These are phyloP conservation scores for Eolophus roseicapilla DNA, from an alignment of 2,113 vertebrate genomes.

Conservation along the genomic window DNA sequence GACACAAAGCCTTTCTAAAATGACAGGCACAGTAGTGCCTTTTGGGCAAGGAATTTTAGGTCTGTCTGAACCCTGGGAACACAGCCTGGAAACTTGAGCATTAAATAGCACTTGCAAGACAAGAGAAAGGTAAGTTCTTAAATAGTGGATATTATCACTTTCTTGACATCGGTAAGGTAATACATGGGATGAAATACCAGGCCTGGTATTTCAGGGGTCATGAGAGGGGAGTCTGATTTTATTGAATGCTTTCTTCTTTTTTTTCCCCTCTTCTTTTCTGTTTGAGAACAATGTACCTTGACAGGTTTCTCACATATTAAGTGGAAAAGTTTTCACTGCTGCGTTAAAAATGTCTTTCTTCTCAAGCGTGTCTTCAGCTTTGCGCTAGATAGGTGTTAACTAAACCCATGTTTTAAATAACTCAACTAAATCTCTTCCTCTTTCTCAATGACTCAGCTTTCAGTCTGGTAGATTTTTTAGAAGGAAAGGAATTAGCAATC, in stretches of 20 bases:
- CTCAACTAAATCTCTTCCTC: neutral
- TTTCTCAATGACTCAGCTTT: constrained; percentile 50
- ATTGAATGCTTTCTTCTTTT: neutral
- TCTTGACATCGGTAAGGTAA: neutral
- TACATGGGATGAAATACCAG: neutral
- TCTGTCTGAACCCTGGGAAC: neutral
- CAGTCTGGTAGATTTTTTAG: neutral
- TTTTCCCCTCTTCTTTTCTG: neutral
- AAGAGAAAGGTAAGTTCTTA: neutral
- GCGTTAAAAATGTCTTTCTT: constrained; percentile 22
- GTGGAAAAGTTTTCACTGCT: neutral
- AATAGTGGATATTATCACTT: neutral
- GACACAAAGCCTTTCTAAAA: neutral
- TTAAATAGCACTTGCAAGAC: neutral
- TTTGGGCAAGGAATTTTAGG: neutral
- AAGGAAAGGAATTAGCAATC: neutral
- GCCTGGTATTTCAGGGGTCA: neutral
- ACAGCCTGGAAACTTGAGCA: neutral
- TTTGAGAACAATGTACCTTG: neutral
- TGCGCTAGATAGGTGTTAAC: neutral
- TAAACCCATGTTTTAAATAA: constrained; percentile 27
- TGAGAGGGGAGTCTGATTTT: neutral
- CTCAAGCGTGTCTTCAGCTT: neutral
- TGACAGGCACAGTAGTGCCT: neutral
- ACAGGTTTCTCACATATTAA: neutral